Evolutionary conservation across 2,113 vertebrate genomes (phyloP).

Genomic region (Emydocephalus ijimae): DNA sequence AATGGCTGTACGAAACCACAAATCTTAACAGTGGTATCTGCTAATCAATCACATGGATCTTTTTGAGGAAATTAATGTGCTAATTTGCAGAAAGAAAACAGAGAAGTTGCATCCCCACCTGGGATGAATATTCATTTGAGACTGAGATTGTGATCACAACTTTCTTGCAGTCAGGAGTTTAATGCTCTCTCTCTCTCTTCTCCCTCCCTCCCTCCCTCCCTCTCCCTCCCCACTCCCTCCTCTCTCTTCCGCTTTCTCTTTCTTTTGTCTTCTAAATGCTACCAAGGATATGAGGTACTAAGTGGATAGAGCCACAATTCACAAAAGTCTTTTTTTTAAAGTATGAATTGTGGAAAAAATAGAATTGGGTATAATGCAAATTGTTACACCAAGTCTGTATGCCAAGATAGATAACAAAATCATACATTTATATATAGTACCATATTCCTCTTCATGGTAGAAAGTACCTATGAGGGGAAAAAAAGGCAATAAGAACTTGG

Average conservation of each 20-base stretch:
- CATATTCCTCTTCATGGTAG: not conserved
- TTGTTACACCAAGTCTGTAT: not conserved
- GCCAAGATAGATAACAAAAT: not conserved
- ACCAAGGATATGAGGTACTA: not conserved
- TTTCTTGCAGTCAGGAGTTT: not conserved
- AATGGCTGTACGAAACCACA: not conserved
- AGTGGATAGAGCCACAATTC: not conserved
- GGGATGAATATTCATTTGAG: not conserved
- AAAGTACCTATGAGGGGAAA: not conserved
- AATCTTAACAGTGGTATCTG: not conserved
- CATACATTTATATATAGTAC: not conserved
- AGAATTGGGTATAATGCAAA: not conserved
- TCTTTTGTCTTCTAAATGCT: not conserved
- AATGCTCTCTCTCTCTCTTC: not conserved
- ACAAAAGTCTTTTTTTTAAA: not conserved
- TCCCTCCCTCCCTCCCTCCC: accelerated
- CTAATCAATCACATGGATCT: not conserved
- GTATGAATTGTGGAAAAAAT: not conserved
- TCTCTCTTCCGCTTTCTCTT: too few species aligned
- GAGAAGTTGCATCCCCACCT: not conserved
- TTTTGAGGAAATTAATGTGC: not conserved
- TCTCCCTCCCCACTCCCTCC: accelerated
- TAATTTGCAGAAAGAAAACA: not conserved
- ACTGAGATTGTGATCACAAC: not conserved
- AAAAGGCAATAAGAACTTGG: not conserved